Evolutionary conservation across 2,113 vertebrate species (phyloP).

Genomic region (Syrrhaptes paradoxus): DNA sequence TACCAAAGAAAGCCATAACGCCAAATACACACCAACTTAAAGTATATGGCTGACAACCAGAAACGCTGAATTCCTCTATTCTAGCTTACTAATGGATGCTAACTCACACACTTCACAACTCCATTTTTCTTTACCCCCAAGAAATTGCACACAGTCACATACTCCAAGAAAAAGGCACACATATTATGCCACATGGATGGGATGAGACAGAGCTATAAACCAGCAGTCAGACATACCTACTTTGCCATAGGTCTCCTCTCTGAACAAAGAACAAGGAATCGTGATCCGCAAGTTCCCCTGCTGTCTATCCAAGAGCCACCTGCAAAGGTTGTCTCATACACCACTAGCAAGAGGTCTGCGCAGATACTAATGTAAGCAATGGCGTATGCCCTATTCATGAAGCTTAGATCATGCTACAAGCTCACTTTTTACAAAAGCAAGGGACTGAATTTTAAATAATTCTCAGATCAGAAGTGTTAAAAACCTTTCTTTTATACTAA

Average conservation of each 20-base stretch:
- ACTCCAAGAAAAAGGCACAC: background rate
- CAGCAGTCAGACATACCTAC: background rate
- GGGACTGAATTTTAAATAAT: background rate
- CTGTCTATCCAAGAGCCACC: background rate
- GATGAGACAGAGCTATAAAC: background rate
- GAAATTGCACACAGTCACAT: background rate
- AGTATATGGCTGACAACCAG: background rate
- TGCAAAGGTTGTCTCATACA: background rate
- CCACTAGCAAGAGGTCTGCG: background rate
- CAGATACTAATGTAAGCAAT: background rate
- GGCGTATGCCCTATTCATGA: background rate
- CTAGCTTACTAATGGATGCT: background rate
- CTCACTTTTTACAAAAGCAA: background rate
- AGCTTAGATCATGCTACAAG: background rate
- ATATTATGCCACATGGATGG: background rate
- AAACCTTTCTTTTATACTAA: background rate
- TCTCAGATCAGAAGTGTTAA: background rate
- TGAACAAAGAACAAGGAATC: background rate
- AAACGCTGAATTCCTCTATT: background rate
- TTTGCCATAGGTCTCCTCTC: background rate
- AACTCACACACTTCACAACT: background rate
- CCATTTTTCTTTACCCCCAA: background rate
- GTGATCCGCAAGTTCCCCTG: fast-evolving
- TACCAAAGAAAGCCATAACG: background rate
- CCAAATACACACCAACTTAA: background rate